phyloP scores from a whole-genome alignment of 2,113 vertebrate species.

The Amazona vittata region DNA sequence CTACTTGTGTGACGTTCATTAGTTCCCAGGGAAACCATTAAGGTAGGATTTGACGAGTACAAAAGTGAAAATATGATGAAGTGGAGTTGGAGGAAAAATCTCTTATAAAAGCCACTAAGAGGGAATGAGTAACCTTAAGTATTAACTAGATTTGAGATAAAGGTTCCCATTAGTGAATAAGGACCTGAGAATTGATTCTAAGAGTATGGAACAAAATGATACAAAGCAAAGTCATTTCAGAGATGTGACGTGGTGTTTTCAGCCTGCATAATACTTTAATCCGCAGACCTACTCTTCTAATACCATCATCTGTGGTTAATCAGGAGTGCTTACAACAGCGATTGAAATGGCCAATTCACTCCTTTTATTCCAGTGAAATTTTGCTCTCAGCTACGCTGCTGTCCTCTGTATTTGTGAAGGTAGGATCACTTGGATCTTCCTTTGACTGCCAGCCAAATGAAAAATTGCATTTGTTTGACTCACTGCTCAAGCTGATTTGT shows the following conservation, averaged over 20 bases:
- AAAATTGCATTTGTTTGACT: neutral
- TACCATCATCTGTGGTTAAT: conserved; percentile 15
- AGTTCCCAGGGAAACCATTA: neutral
- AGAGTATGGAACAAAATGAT: neutral
- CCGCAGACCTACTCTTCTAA: conserved; percentile 4
- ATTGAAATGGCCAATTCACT: neutral
- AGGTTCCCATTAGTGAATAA: neutral
- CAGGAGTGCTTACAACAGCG: neutral
- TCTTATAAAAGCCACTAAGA: neutral
- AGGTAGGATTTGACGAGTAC: neutral
- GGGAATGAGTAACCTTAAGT: neutral
- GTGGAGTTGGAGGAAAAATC: neutral
- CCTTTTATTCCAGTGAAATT: neutral
- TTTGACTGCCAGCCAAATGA: neutral
- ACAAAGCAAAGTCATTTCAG: conserved; percentile 18
- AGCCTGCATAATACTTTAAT: conserved; percentile 33
- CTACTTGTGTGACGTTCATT: neutral
- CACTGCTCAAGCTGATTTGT: neutral
- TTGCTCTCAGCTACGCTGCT: neutral
- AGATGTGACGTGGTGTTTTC: neutral
- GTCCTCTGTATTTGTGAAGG: neutral
- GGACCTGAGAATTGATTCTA: neutral
- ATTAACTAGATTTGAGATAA: neutral
- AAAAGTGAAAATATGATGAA: neutral
- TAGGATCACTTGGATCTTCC: neutral